A percentile compares a stretch with the other conserved stretches of the same genome.
Conservation (phyloP, 2,113 vertebrate genomes). For the Scolopax mira region DNA sequence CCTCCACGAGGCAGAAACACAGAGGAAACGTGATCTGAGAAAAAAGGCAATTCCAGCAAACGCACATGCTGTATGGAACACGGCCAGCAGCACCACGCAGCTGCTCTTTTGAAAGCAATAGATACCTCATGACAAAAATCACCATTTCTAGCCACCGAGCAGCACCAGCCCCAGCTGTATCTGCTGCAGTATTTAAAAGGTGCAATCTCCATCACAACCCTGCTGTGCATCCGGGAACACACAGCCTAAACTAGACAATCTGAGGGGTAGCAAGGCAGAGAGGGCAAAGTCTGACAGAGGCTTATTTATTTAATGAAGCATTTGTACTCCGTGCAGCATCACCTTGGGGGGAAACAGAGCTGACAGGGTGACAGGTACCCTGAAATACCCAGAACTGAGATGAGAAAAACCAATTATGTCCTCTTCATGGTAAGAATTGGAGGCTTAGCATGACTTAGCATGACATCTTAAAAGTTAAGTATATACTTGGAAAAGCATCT, state of each 20-base stretch:
- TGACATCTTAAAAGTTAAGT: neutral
- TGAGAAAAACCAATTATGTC: neutral
- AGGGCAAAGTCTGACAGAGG: neutral
- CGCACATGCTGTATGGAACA: rapidly evolving
- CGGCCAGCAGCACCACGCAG: rapidly evolving
- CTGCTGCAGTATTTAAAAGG: neutral
- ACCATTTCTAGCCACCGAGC: neutral
- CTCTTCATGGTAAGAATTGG: neutral
- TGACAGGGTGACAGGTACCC: neutral
- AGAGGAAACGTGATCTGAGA: neutral
- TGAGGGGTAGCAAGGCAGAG: neutral
- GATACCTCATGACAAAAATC: neutral
- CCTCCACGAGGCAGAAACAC: neutral
- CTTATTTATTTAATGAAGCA: neutral
- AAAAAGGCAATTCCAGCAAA: neutral
- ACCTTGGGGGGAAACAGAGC: neutral
- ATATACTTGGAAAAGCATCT: neutral
- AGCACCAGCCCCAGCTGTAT: neutral
- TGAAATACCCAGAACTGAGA: neutral
- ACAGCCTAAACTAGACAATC: neutral
- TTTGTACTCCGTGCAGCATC: neutral
- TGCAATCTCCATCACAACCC: neutral
- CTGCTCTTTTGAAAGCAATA: neutral
- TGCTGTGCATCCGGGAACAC: neutral
- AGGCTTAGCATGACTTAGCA: neutral